These are phyloP conservation scores for Hoplodrina blanda DNA, from an alignment of 2,888 invertebrate species.

Conservation along the genomic window DNA sequence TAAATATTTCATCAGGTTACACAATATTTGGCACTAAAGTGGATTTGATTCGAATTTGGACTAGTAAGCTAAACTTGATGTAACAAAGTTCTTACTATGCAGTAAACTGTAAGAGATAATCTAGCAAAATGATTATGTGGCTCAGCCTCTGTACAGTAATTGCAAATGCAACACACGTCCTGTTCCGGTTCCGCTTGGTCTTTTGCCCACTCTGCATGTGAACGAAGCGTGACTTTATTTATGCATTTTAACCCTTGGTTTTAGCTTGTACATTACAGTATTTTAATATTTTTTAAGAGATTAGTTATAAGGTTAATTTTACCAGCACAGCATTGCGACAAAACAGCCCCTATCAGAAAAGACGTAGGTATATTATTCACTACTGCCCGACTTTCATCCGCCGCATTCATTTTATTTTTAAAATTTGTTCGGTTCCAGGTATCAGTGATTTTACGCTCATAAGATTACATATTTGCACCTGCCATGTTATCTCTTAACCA, in stretches of 20 bases:
- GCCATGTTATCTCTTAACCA: too few relatives aligned
- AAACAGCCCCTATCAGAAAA: neutral
- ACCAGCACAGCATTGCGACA: too few relatives aligned
- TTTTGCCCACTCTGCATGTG: constrained; percentile 28
- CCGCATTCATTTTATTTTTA: too few relatives aligned
- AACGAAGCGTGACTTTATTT: constrained; percentile 15
- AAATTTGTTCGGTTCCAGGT: too few relatives aligned
- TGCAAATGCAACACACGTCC: constrained; percentile 17
- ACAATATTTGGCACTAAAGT: neutral
- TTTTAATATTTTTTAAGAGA: too few relatives aligned
- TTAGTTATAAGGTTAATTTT: too few relatives aligned
- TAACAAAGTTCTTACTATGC: neutral
- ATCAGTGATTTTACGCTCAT: too few relatives aligned
- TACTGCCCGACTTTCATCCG: too few relatives aligned
- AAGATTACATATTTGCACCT: too few relatives aligned
- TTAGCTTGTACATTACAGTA: neutral
- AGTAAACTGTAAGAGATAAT: constrained; percentile 2
- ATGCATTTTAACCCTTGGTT: neutral
- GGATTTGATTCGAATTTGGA: too few relatives aligned
- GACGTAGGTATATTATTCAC: too few relatives aligned
- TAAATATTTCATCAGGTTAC: constrained; percentile 10
- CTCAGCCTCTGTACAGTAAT: neutral
- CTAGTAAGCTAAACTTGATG: neutral
- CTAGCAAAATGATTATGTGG: neutral
- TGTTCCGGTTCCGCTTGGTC: constrained; percentile 30